Evolutionary conservation across 1,140 invertebrate species (phyloP).

Genomic region (Halesus radiatus): DNA sequence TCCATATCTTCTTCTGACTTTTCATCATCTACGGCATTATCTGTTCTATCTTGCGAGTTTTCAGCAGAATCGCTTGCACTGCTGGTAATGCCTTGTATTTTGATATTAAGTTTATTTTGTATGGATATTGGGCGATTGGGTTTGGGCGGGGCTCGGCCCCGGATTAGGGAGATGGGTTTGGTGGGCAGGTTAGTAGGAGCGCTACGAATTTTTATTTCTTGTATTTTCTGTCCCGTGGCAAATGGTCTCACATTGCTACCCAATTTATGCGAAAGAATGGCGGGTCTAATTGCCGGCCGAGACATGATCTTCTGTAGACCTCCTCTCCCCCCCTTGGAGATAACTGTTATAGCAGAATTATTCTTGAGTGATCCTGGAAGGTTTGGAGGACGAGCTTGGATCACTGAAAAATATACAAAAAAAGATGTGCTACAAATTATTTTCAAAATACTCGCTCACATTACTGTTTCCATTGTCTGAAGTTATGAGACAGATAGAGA

Average conservation of each 20-base stretch:
- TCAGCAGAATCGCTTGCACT: neutral
- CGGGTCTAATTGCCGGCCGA: slow-evolving; percentile 59
- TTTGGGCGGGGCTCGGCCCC: slow-evolving; percentile 36
- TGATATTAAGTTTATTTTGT: slow-evolving; percentile 53
- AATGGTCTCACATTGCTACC: slow-evolving; percentile 59
- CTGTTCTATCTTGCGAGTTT: neutral
- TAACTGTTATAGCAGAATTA: slow-evolving; percentile 78
- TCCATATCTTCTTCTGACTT: neutral
- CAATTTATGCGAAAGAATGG: slow-evolving; percentile 60
- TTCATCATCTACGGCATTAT: neutral
- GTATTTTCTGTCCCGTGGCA: slow-evolving; percentile 62
- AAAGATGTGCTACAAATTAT: no score
- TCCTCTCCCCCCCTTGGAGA: slow-evolving; percentile 71
- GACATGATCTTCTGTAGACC: slow-evolving; percentile 62
- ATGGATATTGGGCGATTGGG: slow-evolving; percentile 48
- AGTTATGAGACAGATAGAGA: no score
- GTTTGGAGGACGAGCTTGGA: slow-evolving; percentile 64
- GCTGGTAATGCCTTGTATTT: slow-evolving; percentile 47
- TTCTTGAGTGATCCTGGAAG: slow-evolving; percentile 76
- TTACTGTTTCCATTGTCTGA: no score
- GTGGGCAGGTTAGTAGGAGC: slow-evolving; percentile 9
- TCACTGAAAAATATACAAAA: slow-evolving; percentile 43
- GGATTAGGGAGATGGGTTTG: slow-evolving; percentile 43
- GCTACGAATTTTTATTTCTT: slow-evolving; percentile 59
- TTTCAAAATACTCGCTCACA: no score